phyloP scores from a whole-genome alignment of 2,113 vertebrate species.

The Chamaetylas fuelleborni region DNA sequence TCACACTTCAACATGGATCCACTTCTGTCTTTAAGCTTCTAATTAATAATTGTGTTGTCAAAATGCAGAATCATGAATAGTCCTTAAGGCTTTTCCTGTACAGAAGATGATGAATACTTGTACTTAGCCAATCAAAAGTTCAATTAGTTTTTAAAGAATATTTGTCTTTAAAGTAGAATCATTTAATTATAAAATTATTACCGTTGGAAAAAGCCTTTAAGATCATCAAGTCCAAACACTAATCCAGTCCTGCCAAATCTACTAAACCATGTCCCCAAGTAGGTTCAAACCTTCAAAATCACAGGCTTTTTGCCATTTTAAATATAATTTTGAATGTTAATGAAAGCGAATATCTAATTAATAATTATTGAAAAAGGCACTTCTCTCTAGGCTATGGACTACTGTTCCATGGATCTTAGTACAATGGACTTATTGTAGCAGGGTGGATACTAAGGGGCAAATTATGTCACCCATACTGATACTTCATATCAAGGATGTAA shows the following conservation, averaged over 20 bases:
- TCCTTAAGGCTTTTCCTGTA: conserved; percentile 29
- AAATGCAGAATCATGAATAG: conserved; percentile 35
- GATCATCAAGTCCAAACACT: neutral
- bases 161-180: neutral
- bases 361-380: neutral
- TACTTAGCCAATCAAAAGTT: neutral
- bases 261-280: neutral
- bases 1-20: conserved; percentile 20
- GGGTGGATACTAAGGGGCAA: neutral
- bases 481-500: neutral
- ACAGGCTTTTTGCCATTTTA: neutral
- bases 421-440: neutral
- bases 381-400: neutral
- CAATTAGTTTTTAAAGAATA: neutral
- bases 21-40: conserved; percentile 45
- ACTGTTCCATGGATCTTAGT: neutral
- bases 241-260: neutral
- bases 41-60: conserved; percentile 50
- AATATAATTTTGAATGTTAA: neutral
- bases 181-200: neutral
- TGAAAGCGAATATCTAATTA: neutral
- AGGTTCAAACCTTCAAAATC: neutral
- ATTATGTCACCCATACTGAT: neutral
- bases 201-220: neutral
- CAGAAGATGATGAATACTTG: conserved; percentile 3